A percentile compares a stretch with the other conserved stretches of the same genome.
These are phyloP conservation scores for Poeciliopsis gracilis DNA, from an alignment of 2,797 vertebrate species.

Conservation along the genomic window DNA sequence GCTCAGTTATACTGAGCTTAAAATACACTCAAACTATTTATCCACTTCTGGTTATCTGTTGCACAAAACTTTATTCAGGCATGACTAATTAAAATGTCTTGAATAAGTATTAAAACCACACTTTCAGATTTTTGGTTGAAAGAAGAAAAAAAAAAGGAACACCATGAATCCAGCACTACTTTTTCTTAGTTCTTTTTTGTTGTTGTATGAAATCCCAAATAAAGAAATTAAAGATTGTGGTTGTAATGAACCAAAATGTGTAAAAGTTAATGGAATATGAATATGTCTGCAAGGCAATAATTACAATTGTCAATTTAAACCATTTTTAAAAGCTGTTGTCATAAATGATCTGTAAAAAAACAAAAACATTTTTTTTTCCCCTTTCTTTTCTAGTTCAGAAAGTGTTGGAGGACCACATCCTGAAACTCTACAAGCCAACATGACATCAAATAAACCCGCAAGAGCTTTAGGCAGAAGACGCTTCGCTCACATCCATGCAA, in stretches of 20 bases:
- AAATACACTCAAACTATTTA: background rate
- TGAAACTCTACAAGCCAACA: constrained; percentile 85
- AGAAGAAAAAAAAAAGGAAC: background rate
- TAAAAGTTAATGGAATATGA: background rate
- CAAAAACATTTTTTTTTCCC: too few species aligned
- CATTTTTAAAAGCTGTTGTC: background rate
- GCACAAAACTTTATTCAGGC: background rate
- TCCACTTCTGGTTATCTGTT: background rate
- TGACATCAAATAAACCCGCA: constrained; percentile 27
- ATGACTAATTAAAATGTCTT: background rate
- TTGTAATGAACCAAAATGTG: background rate
- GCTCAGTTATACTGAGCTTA: background rate
- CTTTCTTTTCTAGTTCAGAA: constrained; percentile 86
- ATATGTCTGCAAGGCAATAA: background rate
- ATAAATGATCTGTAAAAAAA: background rate
- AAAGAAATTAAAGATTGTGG: background rate
- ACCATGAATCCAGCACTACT: background rate
- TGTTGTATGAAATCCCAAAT: background rate
- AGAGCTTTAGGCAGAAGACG: background rate
- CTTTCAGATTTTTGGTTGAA: background rate
- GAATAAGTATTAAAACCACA: background rate
- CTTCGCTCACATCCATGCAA: constrained; percentile 3
- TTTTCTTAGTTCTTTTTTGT: background rate
- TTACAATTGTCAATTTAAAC: background rate
- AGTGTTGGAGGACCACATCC: constrained; percentile 92